These are phyloP conservation scores for Strix uralensis DNA, from an alignment of 2,113 vertebrate genomes.

Conservation along the genomic window DNA sequence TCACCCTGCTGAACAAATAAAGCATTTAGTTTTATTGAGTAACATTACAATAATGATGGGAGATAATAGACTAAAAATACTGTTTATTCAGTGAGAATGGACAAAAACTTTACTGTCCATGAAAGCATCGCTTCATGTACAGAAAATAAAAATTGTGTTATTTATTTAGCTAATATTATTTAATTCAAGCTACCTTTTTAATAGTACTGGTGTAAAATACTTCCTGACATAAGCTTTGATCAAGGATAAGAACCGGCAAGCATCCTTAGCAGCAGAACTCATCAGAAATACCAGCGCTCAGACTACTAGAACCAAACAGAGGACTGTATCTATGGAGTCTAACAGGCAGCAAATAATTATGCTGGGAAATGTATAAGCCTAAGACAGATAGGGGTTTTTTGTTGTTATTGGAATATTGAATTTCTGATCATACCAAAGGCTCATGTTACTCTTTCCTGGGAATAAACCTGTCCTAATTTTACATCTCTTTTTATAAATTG, in stretches of 20 bases:
- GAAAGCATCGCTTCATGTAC: slow-evolving; percentile 21
- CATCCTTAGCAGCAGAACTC: neutral
- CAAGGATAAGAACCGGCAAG: neutral
- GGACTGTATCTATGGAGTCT: neutral
- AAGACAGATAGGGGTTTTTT: neutral
- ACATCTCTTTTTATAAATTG: neutral
- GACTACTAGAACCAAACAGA: neutral
- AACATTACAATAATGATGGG: slow-evolving; percentile 64
- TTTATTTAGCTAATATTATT: slow-evolving; percentile 17
- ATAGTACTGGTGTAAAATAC: neutral
- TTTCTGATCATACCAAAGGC: neutral
- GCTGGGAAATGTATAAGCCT: neutral
- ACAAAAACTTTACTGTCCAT: slow-evolving; percentile 60
- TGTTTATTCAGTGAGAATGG: slow-evolving; percentile 65
- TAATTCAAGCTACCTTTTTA: slow-evolving; percentile 14
- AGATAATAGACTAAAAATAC: slow-evolving; percentile 69
- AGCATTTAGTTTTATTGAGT: slow-evolving; percentile 72
- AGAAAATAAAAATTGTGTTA: slow-evolving; percentile 11
- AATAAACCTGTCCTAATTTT: neutral
- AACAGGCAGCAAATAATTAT: neutral
- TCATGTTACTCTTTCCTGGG: neutral
- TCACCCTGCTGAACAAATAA: slow-evolving; percentile 70
- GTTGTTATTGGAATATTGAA: neutral
- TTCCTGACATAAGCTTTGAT: slow-evolving; percentile 13
- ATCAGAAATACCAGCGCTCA: neutral